These are phyloP conservation scores for Trypoxylon attenuatum DNA, from an alignment of 2,888 invertebrate species.

Conservation along the genomic window DNA sequence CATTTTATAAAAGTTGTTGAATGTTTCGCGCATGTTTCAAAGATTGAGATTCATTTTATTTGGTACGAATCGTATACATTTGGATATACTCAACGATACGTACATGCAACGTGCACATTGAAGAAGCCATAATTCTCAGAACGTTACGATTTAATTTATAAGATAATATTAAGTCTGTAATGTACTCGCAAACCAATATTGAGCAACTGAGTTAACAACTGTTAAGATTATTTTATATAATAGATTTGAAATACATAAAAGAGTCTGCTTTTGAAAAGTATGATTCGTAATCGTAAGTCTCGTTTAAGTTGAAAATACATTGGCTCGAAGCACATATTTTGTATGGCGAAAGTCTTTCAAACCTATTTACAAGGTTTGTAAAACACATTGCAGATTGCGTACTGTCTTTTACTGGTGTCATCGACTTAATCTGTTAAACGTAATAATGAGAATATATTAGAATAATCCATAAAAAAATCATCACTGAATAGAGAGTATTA, in stretches of 20 bases:
- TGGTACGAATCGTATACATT: too few relatives aligned
- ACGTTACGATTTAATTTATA: conserved; percentile 31
- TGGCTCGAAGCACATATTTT: conserved; percentile 18
- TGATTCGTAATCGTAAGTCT: conserved; percentile 9
- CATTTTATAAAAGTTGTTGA: too few relatives aligned
- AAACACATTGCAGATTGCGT: conserved; percentile 44
- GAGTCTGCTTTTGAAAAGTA: conserved; percentile 6
- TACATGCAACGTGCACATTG: conserved; percentile 21
- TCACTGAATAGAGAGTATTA: conserved; percentile 70
- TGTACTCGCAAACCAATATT: conserved; percentile 33
- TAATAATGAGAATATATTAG: conserved; percentile 38
- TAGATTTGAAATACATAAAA: conserved; percentile 14
- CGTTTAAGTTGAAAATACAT: conserved; percentile 2
- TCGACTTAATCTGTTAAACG: too few relatives aligned
- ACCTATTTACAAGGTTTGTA: conserved; percentile 15
- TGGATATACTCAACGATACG: too few relatives aligned
- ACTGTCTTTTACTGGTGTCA: conserved; percentile 48
- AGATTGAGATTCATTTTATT: too few relatives aligned
- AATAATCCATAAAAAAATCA: conserved; percentile 58
- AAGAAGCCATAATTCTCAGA: conserved; percentile 42
- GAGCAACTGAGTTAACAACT: conserved; percentile 33
- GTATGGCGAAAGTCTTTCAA: conserved; percentile 11
- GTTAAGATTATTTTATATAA: conserved; percentile 27
- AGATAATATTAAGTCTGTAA: conserved; percentile 26
- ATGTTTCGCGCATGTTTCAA: too few relatives aligned